Evolutionary conservation across 2,797 vertebrate species (phyloP).

Genomic region (Tokudaia muenninki): DNA sequence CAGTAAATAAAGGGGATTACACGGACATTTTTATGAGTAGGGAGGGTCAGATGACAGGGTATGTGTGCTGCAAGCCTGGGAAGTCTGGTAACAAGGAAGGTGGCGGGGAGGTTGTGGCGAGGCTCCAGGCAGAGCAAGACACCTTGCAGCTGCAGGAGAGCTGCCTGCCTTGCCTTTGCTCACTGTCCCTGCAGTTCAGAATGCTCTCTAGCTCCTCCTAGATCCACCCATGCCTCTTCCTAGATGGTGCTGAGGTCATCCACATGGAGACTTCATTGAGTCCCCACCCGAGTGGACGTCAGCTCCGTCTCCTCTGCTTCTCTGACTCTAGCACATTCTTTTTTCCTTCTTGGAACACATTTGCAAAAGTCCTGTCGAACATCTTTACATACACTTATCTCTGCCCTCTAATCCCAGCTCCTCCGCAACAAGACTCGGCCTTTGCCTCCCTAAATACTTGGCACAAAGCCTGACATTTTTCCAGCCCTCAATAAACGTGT

Average conservation of each 20-base stretch:
- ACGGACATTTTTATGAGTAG: neutral
- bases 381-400: neutral
- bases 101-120: neutral
- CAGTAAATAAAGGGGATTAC: neutral
- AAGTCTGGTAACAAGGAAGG: neutral
- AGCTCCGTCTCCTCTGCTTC: neutral
- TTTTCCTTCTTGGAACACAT: neutral
- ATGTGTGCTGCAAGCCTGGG: neutral
- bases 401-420: neutral
- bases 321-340: neutral
- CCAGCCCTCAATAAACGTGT: constrained; percentile 19
- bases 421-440: neutral
- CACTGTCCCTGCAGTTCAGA: rapidly evolving
- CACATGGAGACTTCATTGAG: neutral
- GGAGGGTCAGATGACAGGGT: neutral
- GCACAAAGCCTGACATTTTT: neutral
- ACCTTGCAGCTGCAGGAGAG: too few species aligned
- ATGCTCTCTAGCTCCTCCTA: neutral
- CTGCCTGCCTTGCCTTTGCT: neutral
- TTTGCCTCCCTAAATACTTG: constrained; percentile 47
- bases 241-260: neutral
- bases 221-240: neutral
- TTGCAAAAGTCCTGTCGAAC: neutral
- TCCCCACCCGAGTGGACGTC: neutral
- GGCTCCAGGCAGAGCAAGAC: neutral